A percentile compares a stretch with the other conserved stretches of the same genome.
These are phyloP conservation scores for Coranthus polyacanthus DNA, from an alignment of 2,797 vertebrate species.

Conservation along the genomic window DNA sequence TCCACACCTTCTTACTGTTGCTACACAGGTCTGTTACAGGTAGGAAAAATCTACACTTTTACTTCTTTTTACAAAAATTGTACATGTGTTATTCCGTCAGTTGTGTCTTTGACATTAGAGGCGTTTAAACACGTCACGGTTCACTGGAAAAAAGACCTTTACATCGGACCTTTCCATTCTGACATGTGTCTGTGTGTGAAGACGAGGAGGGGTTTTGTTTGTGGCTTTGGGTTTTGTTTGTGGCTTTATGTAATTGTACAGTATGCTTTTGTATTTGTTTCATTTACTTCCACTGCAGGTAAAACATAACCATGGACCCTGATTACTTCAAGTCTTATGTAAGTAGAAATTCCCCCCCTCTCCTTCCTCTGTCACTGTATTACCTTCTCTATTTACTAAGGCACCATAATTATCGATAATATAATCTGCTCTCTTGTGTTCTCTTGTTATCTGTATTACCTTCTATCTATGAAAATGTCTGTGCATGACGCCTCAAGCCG, in stretches of 20 bases:
- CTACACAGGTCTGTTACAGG: slow-evolving; percentile 43
- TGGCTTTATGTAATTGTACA: not conserved
- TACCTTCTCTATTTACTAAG: not conserved
- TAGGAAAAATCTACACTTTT: slow-evolving; percentile 25
- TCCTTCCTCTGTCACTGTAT: not conserved
- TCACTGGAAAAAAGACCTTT: no score
- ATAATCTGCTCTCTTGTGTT: not conserved
- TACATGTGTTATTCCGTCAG: not conserved
- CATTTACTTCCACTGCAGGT: not conserved
- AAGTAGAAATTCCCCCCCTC: slow-evolving; percentile 35
- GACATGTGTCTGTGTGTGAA: not conserved
- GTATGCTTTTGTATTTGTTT: not conserved
- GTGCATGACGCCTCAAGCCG: not conserved
- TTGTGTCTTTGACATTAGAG: not conserved
- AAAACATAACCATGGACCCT: slow-evolving; percentile 61
- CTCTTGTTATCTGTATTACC: not conserved
- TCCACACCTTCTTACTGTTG: slow-evolving; percentile 27
- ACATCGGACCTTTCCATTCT: no score
- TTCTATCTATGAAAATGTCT: not conserved
- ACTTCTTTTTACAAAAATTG: not conserved
- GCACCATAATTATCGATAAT: slow-evolving; percentile 15
- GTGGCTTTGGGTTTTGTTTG: no score
- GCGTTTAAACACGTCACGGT: not conserved
- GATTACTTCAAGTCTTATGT: slow-evolving; percentile 65
- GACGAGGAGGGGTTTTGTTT: no score